Conservation (phyloP, 1,140 invertebrate genomes). For the Vanessa tameamea region DNA sequence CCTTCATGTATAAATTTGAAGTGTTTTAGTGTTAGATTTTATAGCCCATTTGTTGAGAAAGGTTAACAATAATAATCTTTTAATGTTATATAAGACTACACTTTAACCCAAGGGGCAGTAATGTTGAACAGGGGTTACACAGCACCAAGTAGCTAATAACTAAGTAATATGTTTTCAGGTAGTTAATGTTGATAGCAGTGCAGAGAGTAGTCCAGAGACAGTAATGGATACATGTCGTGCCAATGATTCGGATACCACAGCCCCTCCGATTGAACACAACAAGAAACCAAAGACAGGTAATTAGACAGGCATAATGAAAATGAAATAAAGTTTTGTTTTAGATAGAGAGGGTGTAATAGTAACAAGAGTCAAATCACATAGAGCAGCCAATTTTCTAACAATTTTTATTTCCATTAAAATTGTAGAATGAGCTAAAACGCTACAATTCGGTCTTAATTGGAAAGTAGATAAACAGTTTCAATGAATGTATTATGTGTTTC, state of each 20-base stretch:
- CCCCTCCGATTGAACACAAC: constrained; percentile 14
- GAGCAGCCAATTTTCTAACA: no score
- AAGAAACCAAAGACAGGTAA: constrained; percentile 37
- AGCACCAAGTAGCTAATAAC: neutral
- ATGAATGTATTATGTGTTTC: no score
- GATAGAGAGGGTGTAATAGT: no score
- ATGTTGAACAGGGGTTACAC: neutral
- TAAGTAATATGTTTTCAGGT: constrained; percentile 43
- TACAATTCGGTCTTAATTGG: no score
- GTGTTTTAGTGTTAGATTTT: no score
- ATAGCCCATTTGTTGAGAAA: no score
- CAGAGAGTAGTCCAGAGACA: constrained; percentile 65
- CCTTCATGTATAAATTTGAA: no score
- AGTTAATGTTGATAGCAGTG: constrained; percentile 69
- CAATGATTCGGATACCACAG: constrained; percentile 15
- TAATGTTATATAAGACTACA: neutral
- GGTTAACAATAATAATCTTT: no score
- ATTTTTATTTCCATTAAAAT: no score
- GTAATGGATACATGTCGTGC: constrained; percentile 29
- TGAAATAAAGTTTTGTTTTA: neutral
- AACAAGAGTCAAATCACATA: no score
- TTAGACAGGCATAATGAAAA: neutral
- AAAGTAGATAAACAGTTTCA: no score
- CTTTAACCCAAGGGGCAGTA: neutral
- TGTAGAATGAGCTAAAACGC: no score